phyloP scores from a whole-genome alignment of 2,888 invertebrate genomes.

The Imbricaverruca yamaguchii region DNA sequence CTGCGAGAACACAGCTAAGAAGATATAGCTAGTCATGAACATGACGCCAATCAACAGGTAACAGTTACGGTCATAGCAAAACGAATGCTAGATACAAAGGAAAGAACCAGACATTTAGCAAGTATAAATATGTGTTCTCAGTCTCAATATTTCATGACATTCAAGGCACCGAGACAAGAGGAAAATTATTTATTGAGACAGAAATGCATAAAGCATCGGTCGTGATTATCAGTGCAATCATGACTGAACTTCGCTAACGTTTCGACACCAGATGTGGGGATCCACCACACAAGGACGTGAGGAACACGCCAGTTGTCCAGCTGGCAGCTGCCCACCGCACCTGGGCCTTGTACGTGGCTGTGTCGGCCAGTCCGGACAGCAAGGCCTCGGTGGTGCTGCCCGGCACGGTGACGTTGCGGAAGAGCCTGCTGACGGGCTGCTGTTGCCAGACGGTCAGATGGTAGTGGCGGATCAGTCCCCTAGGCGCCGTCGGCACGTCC shows the following conservation, averaged over 20 bases:
- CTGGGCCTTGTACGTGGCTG: neutral
- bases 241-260: no score
- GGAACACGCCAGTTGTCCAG: no score
- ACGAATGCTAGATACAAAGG: neutral
- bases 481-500: slow-evolving; percentile 63
- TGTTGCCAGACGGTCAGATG: slow-evolving; percentile 52
- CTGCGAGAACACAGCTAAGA: no score
- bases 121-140: slow-evolving; percentile 49
- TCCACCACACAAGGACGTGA: no score
- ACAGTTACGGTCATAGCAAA: neutral
- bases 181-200: no score
- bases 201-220: no score
- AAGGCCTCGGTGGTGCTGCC: slow-evolving; percentile 43
- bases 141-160: no score
- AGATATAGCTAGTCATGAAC: no score
- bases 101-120: slow-evolving; percentile 30
- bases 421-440: slow-evolving; percentile 57
- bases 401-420: slow-evolving; percentile 48
- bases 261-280: no score
- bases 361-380: slow-evolving; percentile 22
- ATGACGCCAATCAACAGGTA: neutral
- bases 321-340: neutral
- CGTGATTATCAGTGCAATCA: no score
- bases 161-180: no score
- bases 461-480: slow-evolving; percentile 56